These are phyloP conservation scores for Phocides pigmalion DNA, from an alignment of 1,140 invertebrate species.

Conservation along the genomic window DNA sequence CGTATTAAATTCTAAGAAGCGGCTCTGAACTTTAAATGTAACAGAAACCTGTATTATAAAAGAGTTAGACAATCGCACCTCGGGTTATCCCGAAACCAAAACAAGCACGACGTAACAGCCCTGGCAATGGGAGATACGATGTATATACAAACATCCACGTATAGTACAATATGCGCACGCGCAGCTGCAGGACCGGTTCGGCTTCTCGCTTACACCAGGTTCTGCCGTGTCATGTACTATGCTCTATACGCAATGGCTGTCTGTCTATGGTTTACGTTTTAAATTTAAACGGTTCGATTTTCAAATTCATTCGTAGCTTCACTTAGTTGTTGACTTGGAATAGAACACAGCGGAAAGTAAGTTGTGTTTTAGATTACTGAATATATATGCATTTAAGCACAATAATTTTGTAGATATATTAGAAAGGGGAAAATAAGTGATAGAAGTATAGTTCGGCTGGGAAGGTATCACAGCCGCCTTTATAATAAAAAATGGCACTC, in stretches of 20 bases:
- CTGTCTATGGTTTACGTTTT: conserved; percentile 19
- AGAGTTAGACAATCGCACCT: conserved; percentile 1
- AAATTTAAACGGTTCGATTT: conserved; percentile 25
- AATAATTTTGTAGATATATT: no score
- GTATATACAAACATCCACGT: no score
- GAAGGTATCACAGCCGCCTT: no score
- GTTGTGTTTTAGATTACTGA: no score
- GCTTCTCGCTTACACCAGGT: conserved; percentile 52
- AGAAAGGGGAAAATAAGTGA: no score
- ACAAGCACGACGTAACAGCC: conserved; percentile 9
- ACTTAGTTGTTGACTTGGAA: neutral
- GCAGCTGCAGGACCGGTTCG: conserved; percentile 71
- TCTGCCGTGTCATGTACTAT: conserved; percentile 44
- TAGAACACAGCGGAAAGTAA: no score
- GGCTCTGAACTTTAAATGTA: neutral
- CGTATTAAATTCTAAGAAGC: neutral
- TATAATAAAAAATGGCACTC: no score
- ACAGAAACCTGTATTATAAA: conserved; percentile 13
- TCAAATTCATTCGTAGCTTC: conserved; percentile 5
- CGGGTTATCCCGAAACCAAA: conserved; percentile 17
- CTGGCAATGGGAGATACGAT: conserved; percentile 30
- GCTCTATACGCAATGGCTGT: conserved; percentile 21
- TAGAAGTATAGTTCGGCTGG: no score
- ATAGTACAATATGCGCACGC: conserved; percentile 48
- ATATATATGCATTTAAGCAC: no score